Base-by-base conservation (phyloP, 1,140 invertebrate species). In the Homalodisca vitripennis region DNA sequence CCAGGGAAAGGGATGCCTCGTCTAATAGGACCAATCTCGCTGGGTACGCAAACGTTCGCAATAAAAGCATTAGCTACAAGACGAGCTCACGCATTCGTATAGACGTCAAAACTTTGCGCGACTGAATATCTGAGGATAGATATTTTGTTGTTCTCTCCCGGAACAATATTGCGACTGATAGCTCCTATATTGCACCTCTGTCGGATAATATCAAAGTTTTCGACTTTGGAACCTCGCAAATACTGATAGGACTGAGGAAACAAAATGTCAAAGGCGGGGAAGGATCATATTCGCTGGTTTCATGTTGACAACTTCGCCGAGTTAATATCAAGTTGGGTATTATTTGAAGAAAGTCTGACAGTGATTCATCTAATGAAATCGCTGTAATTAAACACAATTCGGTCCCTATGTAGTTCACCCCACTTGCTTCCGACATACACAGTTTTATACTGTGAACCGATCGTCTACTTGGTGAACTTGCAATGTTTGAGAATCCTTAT, bases 151-250 rank as follows among this genome's bases (percentile, higher is more conserved):
- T 6, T 26, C 26, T 3, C 22, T 22, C 22, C 24, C 22, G 29
- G 55, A 60, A 60, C 55, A 60, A 60, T 60, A 60, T 60, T 26
- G 24, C 17, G 24, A 60, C 55, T 60, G 55, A 60, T 60, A 60
- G 55, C 55, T 60, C 14, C 12, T 26, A 60, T 60, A 60, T 60
- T 60, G 55, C 55, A 24, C 55, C 55, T 13, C 24, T 60, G 55
- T 60, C 55, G 55, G 55, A 60, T 60, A 60, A 60, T 60, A 60
- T 60, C 55, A 60, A 60, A 60, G 55, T 60, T 60, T 60, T 60
- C 55, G 26, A 60, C 14, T 60, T 27, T 27, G 55, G 14, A 60
- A 60, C 55, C 22, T 60, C 55, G 14, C 55, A 22, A 24, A 60
- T 60, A 60, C 55, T 27, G 27, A 60, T 30, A 60, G 13, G 22